Base-by-base conservation (phyloP, 2,113 vertebrate genomes). In the Myxocyprinus asiaticus region DNA sequence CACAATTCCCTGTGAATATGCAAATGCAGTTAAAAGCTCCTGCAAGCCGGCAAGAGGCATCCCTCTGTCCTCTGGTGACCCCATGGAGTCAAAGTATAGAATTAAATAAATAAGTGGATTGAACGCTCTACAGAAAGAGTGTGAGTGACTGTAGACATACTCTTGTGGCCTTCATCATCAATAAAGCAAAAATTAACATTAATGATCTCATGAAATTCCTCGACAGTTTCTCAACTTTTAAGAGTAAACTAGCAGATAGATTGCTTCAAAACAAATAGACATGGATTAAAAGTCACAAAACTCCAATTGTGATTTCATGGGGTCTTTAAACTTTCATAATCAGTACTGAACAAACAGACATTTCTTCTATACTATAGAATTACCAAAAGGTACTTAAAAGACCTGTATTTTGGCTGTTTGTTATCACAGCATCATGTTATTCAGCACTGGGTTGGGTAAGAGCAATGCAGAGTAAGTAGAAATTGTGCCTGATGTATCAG, bases 1-100 rank as follows among this genome's bases (percentile, higher is more conserved):
- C 78, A 80, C 43, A 66, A 80, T 74, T 71, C 78, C 17, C 44
- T 1, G 78, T 48, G 50, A 33, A 67, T 59, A 73, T 80, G 68
- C 70, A 80, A 55, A 80, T 80, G 44, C n/a, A 33, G 62, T 73
- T 76, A 45, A 67, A 62, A 50, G 56, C 22, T 42, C 15, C 17
- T 9, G 12, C 67, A 65, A 69, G 61, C 43, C 59, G 5, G 62
- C 66, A 12, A 15, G 67, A 5, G 68, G 48, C 59, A 65, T 17
- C 17, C 61, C 77, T 62, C 61, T 64, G 68, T n/a, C 33, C 77
- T 33, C 50, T 45, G 5, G 3, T 44, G 51, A 50, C 69, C 69
- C 47, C 7, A 50, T 4, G 9, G 76, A 47, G 48, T n/a, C 12
- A 56, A 17, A 33, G 6, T 47, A 58, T 55, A 64, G n/a, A 51